A percentile compares a stretch with the other conserved stretches of the same genome.
These are phyloP conservation scores for Phenganax subtilis DNA, from an alignment of 92 coral and sea anemone species.

Conservation along the genomic window DNA sequence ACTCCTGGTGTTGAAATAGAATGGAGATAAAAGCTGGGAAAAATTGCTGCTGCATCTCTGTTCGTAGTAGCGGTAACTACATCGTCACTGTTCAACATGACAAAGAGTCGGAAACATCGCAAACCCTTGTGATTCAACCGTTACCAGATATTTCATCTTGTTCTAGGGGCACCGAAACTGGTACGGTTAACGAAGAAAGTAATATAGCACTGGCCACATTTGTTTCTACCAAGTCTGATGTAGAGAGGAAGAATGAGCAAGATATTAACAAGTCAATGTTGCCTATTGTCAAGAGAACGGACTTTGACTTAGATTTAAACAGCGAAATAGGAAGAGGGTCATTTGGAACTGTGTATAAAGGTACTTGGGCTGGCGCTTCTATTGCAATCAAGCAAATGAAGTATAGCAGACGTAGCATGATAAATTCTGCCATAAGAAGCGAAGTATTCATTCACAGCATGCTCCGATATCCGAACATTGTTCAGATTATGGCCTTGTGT, in stretches of 20 bases:
- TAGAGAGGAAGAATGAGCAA: neutral
- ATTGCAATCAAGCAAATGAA: neutral
- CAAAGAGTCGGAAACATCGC: slow-evolving; percentile 10
- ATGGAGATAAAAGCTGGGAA: slow-evolving; percentile 18
- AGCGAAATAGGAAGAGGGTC: slow-evolving; percentile 30
- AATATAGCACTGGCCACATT: neutral
- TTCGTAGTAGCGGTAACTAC: slow-evolving; percentile 22
- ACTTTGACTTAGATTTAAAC: slow-evolving; percentile 11
- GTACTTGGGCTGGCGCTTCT: slow-evolving; percentile 15
- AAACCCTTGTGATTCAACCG: slow-evolving; percentile 9
- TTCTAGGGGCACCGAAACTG: too few relatives aligned
- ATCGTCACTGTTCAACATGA: slow-evolving; percentile 17
- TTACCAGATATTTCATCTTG: too few relatives aligned
- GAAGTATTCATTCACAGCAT: too few relatives aligned
- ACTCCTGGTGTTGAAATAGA: slow-evolving; percentile 25
- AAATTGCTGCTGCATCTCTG: slow-evolving; percentile 9
- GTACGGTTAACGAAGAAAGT: neutral
- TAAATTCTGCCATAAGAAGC: too few relatives aligned
- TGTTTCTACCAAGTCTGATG: neutral
- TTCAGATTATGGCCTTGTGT: too few relatives aligned
- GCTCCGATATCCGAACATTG: too few relatives aligned
- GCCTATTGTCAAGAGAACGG: slow-evolving; percentile 13
- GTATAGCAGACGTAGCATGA: too few relatives aligned
- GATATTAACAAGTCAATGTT: neutral
- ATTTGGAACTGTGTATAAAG: slow-evolving; percentile 20